phyloP scores from a whole-genome alignment of 2,113 vertebrate genomes.

The Mugil cephalus region DNA sequence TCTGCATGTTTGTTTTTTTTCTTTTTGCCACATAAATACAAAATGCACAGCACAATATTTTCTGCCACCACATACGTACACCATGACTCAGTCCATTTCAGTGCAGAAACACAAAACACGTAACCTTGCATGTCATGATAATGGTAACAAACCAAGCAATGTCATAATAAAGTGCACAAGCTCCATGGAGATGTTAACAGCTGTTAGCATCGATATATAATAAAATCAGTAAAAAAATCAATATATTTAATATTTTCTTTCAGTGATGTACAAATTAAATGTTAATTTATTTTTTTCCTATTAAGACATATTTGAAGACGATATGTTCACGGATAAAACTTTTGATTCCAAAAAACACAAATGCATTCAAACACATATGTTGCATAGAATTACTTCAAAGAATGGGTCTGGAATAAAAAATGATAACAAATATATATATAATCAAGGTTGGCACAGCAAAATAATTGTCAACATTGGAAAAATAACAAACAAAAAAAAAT shows the following conservation, averaged over 20 bases:
- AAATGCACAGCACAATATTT: slow-evolving; percentile 65
- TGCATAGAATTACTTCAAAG: slow-evolving; percentile 97
- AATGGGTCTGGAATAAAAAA: slow-evolving; percentile 82
- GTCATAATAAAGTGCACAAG: slow-evolving; percentile 84
- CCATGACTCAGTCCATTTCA: slow-evolving; percentile 55
- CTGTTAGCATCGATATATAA: slow-evolving; percentile 74
- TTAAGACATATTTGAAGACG: slow-evolving; percentile 74
- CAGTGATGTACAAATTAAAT: slow-evolving; percentile 86
- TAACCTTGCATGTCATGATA: slow-evolving; percentile 53
- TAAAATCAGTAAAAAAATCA: slow-evolving; percentile 82
- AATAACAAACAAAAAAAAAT: slow-evolving; percentile 33
- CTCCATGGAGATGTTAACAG: slow-evolving; percentile 76
- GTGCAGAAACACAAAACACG: slow-evolving; percentile 69
- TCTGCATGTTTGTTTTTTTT: slow-evolving; percentile 38
- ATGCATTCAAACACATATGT: slow-evolving; percentile 89
- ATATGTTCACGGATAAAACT: slow-evolving; percentile 79
- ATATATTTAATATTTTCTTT: slow-evolving; percentile 65
- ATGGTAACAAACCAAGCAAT: slow-evolving; percentile 62
- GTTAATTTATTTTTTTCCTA: slow-evolving; percentile 69
- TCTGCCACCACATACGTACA: slow-evolving; percentile 54
- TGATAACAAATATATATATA: slow-evolving; percentile 57
- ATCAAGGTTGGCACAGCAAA: slow-evolving; percentile 87
- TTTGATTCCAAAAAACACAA: slow-evolving; percentile 78
- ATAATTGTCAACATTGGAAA: slow-evolving; percentile 50
- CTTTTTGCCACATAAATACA: slow-evolving; percentile 71